Conservation (phyloP, 2,113 vertebrate genomes). For the Oplegnathus fasciatus region DNA sequence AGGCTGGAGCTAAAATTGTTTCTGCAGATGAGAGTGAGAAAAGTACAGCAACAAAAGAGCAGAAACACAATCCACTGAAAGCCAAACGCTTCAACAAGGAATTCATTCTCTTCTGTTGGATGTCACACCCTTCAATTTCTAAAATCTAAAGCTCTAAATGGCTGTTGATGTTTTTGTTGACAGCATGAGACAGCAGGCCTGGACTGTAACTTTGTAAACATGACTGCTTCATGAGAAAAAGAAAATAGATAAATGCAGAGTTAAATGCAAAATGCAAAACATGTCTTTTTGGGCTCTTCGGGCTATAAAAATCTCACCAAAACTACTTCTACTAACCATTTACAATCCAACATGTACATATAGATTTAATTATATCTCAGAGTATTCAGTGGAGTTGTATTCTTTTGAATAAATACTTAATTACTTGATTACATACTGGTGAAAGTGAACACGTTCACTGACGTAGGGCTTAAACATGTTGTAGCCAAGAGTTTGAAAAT, state of each 20-base stretch:
- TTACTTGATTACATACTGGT: not conserved
- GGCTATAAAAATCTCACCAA: too few relatives aligned
- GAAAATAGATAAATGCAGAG: not conserved
- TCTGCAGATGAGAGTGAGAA: conserved; percentile 21
- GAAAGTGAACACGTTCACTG: not conserved
- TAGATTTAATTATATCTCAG: not conserved
- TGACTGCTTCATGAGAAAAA: not conserved
- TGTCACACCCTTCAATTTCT: not conserved
- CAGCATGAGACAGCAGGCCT: not conserved
- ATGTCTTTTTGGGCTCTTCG: not conserved
- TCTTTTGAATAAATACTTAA: not conserved
- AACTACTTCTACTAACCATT: not conserved
- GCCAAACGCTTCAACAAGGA: conserved; percentile 35
- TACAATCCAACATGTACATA: not conserved
- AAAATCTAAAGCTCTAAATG: not conserved
- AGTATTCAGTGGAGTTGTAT: not conserved
- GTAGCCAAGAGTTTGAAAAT: not conserved
- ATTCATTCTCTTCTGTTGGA: conserved; percentile 4
- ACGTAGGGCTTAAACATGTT: not conserved
- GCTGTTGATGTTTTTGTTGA: not conserved
- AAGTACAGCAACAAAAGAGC: conserved; percentile 26
- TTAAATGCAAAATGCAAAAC: not conserved
- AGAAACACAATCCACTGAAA: conserved; percentile 37
- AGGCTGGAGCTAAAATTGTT: not conserved
- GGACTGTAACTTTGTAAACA: not conserved